Evolutionary conservation across 2,113 vertebrate genomes (phyloP).

Genomic region (Tor tambroides): DNA sequence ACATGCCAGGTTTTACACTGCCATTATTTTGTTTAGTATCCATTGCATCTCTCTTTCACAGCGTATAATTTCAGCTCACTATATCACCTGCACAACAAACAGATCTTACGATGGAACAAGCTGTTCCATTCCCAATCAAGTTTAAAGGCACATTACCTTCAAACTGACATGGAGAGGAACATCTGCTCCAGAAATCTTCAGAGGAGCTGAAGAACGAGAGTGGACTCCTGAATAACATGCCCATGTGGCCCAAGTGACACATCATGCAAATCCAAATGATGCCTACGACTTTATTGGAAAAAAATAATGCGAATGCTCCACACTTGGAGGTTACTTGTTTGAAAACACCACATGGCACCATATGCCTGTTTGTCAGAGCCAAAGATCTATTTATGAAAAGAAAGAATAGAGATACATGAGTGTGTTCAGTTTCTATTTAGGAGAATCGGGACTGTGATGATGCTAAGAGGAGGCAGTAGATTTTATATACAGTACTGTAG

Average conservation of each 20-base stretch:
- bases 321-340: conserved; percentile 67
- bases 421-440: conserved; percentile 59
- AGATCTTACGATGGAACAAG: conserved; percentile 55
- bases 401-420: conserved; percentile 48
- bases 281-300: conserved; percentile 63
- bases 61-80: conserved; percentile 12
- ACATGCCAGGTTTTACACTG: neutral
- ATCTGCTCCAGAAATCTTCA: conserved; percentile 65
- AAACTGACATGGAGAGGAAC: conserved; percentile 63
- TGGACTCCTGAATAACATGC: conserved; percentile 55
- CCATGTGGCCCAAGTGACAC: conserved; percentile 68
- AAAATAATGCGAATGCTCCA: conserved; percentile 66
- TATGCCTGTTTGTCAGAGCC: conserved; percentile 64
- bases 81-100: conserved; percentile 33
- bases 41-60: conserved; percentile 16
- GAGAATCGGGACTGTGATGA: conserved; percentile 37
- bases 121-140: conserved; percentile 68
- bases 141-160: conserved; percentile 68
- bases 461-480: neutral
- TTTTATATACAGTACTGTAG: neutral
- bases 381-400: conserved; percentile 61
- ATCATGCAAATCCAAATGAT: conserved; percentile 71
- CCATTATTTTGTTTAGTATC: conserved; percentile 21
- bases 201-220: conserved; percentile 56
- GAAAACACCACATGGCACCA: conserved; percentile 74